Percentiles rank a stretch among this genome's conserved stretches.
Conservation (phyloP, 2,113 vertebrate genomes). For the Nesoenas mayeri region DNA sequence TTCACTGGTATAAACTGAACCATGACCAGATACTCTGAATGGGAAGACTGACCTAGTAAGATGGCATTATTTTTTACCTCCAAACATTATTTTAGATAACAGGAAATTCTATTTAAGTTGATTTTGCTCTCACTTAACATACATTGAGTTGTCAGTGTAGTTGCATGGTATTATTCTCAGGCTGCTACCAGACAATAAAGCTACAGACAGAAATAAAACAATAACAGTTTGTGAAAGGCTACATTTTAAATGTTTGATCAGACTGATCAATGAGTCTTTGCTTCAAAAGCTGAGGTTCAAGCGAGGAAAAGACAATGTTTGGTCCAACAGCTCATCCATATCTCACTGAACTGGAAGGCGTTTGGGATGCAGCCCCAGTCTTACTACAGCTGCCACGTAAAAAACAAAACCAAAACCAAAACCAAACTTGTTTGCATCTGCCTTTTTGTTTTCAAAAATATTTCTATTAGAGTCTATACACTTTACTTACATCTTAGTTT, state of each 20-base stretch:
- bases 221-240: neutral
- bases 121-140: neutral
- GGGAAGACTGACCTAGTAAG: neutral
- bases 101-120: neutral
- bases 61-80: neutral
- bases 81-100: neutral
- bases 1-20: neutral
- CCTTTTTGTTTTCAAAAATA: neutral
- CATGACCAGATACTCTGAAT: neutral
- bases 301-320: neutral
- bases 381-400: neutral
- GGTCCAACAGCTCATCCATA: neutral
- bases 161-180: neutral
- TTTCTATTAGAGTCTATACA: neutral
- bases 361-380: neutral
- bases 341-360: neutral
- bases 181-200: neutral
- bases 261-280: neutral
- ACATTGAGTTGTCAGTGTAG: neutral
- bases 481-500: neutral
- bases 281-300: neutral
- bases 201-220: neutral
- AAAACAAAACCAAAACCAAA: no score
- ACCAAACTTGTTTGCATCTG: neutral
- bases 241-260: slow-evolving; percentile 14